A percentile compares a stretch with the other conserved stretches of the same genome.
phyloP scores from a whole-genome alignment of 2,113 vertebrate species.

The Dolichotis patagonum region DNA sequence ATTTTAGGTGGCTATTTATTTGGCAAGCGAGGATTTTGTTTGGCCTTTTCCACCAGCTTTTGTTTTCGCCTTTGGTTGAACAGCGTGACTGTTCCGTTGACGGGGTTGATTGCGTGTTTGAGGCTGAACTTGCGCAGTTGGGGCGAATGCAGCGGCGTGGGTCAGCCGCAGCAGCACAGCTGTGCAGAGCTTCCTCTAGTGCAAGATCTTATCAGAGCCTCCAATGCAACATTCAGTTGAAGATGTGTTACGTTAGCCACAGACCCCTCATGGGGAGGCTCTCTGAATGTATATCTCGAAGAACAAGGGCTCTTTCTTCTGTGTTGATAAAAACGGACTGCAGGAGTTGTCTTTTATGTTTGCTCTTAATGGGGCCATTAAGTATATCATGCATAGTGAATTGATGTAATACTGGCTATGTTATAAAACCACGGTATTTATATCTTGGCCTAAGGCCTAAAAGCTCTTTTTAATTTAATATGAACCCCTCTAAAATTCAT shows the following conservation, averaged over 20 bases:
- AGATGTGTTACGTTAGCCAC: constrained; percentile 4
- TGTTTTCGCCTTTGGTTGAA: constrained; percentile 30
- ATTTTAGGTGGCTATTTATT: not conserved
- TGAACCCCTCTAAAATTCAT: not conserved
- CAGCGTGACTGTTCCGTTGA: constrained; percentile 51
- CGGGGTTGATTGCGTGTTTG: not conserved
- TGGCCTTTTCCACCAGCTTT: constrained; percentile 15
- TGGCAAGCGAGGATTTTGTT: not conserved
- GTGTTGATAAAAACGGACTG: constrained; percentile 37
- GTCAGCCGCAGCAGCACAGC: not conserved
- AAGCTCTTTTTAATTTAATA: constrained; percentile 14
- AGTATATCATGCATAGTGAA: constrained; percentile 45
- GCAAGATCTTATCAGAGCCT: constrained; percentile 60
- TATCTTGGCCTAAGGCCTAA: constrained; percentile 8
- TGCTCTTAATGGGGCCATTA: constrained; percentile 44
- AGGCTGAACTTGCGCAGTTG: constrained; percentile 55
- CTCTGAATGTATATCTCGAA: constrained; percentile 61
- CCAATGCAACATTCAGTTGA: constrained; percentile 22
- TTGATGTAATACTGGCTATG: constrained; percentile 13
- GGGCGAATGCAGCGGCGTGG: not conserved
- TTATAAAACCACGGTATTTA: constrained; percentile 39
- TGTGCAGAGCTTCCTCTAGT: constrained; percentile 42
- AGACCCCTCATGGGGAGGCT: constrained; percentile 29
- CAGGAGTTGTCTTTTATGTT: constrained; percentile 42
- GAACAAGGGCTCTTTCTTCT: constrained; percentile 64